Evolutionary conservation across 2,113 vertebrate species (phyloP).

Genomic region (Pelusios castaneus): DNA sequence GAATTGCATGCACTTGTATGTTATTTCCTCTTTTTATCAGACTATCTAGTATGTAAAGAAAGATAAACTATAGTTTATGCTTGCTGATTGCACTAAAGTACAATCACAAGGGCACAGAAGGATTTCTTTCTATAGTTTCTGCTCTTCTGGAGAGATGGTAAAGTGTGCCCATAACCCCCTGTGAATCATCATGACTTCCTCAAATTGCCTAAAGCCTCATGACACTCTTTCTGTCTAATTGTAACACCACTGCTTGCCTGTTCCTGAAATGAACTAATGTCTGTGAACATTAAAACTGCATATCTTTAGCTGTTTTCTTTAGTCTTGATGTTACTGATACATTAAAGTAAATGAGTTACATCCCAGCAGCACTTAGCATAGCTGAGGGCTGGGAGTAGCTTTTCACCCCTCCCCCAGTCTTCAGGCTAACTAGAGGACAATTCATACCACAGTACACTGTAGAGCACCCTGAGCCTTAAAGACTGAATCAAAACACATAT

Average conservation of each 20-base stretch:
- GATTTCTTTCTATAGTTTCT: not conserved
- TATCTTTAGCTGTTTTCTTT: not conserved
- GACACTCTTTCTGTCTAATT: conserved; percentile 9
- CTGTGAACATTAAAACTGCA: conserved; percentile 13
- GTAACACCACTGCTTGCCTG: not conserved
- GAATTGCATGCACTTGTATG: not conserved
- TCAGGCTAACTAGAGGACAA: not conserved
- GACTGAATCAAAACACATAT: not conserved
- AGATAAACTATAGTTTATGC: not conserved
- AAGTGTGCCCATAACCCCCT: not conserved
- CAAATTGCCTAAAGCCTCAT: conserved; percentile 20
- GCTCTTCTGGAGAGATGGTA: not conserved
- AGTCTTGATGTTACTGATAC: not conserved
- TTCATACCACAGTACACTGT: not conserved
- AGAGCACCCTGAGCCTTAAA: not conserved
- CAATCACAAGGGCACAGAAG: not conserved
- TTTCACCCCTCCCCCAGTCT: not conserved
- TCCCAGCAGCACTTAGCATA: not conserved
- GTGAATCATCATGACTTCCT: conserved; percentile 12
- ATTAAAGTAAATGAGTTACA: not conserved
- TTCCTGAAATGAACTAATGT: conserved; percentile 4
- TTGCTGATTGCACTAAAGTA: not conserved
- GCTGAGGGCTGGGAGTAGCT: not conserved
- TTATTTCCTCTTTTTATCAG: conserved; percentile 15
- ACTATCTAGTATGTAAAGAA: not conserved